A percentile compares a stretch with the other conserved stretches of the same genome.
Conservation (phyloP, 2,113 vertebrate species). For the Gymnobelideus leadbeateri region DNA sequence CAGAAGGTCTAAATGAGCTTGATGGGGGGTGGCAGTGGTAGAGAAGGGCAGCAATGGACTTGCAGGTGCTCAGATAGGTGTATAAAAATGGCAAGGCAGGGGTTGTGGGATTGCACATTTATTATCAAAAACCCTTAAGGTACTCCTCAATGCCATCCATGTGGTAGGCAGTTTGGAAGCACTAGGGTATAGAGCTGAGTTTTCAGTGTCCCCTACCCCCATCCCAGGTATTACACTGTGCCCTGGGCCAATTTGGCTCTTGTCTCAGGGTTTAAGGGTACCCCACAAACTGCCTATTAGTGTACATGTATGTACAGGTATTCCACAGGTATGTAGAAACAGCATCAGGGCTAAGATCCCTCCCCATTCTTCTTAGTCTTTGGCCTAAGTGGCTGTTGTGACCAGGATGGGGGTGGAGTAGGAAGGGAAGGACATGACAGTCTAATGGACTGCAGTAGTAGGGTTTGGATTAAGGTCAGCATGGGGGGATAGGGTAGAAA, state of each 20-base stretch:
- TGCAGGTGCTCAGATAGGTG: background rate
- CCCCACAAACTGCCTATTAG: background rate
- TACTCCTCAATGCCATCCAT: background rate
- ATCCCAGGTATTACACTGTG: constrained; percentile 42
- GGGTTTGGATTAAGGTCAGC: background rate
- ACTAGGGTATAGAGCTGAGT: constrained; percentile 54
- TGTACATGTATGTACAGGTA: no score
- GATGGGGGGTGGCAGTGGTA: background rate
- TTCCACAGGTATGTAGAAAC: background rate
- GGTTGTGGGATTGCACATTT: constrained; percentile 67
- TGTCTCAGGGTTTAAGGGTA: background rate
- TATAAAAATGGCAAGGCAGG: background rate
- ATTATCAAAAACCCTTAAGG: constrained; percentile 62
- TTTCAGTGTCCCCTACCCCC: constrained; percentile 49
- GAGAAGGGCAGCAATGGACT: background rate
- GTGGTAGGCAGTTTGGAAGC: background rate
- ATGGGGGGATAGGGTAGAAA: background rate
- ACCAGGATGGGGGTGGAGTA: background rate
- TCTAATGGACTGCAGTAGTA: background rate
- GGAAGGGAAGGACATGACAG: background rate
- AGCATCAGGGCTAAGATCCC: background rate
- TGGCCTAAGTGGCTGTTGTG: background rate
- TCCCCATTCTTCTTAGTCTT: background rate
- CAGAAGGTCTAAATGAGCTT: background rate
- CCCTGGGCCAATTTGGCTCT: constrained; percentile 40